Percentiles rank a stretch among this genome's conserved stretches.
Evolutionary conservation across 2,888 invertebrate genomes (phyloP).

Genomic region (Mesorhabditis sp.): DNA sequence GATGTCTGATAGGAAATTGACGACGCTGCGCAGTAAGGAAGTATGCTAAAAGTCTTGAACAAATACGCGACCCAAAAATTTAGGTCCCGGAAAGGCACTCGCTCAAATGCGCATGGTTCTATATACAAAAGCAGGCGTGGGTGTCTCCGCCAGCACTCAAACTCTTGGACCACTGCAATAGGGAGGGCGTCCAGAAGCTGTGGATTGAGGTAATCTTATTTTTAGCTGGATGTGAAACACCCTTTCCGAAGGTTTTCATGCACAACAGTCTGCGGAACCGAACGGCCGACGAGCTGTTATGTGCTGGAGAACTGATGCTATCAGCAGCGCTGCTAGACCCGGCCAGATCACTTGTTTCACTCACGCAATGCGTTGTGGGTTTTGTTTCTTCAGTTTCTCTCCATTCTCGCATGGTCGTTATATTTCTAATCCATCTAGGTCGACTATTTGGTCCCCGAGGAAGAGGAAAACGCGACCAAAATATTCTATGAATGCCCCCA

Average conservation of each 20-base stretch:
- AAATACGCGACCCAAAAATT: not conserved
- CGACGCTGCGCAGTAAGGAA: not conserved
- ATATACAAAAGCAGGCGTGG: slow-evolving; percentile 1
- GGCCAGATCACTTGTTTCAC: not conserved
- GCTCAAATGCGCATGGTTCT: not conserved
- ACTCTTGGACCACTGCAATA: not conserved
- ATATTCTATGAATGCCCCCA: not conserved
- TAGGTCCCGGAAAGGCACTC: not conserved
- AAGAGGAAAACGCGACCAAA: not conserved
- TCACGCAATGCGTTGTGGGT: not conserved
- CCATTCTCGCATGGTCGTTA: not conserved
- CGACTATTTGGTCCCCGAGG: not conserved
- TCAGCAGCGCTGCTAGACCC: not conserved
- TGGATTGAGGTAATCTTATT: not conserved
- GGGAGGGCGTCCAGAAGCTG: not conserved
- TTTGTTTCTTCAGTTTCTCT: no score
- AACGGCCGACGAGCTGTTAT: slow-evolving; percentile 1
- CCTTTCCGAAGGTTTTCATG: not conserved
- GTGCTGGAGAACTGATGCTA: not conserved
- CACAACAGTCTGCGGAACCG: not conserved
- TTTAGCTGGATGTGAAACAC: not conserved
- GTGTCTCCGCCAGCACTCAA: slow-evolving; percentile 3
- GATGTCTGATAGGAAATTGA: not conserved
- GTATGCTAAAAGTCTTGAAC: not conserved
- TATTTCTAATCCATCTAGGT: not conserved